Base-by-base conservation (phyloP, 2,888 invertebrate genomes). In the Pachliopta kotzebuea region DNA sequence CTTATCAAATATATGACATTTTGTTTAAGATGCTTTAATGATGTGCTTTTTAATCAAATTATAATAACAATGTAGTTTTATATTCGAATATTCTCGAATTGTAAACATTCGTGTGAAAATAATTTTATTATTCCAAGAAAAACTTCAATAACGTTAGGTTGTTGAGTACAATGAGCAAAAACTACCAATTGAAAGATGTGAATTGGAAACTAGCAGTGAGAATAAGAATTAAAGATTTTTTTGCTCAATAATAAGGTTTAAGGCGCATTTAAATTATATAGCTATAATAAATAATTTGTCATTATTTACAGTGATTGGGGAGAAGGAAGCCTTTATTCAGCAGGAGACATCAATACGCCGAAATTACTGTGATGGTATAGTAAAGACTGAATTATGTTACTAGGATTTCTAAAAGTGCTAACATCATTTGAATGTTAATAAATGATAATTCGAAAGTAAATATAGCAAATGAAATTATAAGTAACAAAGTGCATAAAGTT, bases 81-180 rank as follows among this genome's bases (percentile, higher is more conserved):
- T 4, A 21, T 21, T 52, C 20, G 3, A 52, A 52, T n/a, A 45
- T 52, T 52, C 23, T 14, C 18, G 45, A n/a, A 52, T 52, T 21
- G 37, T 37, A 11, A 21, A 37, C 14, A 8, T 21, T 21, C 11
- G 50, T 52, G 50, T 52, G 50, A 52, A 52, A 21, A 20, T 52
- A 21, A 1, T 52, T 52, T 52, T 52, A 21, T 9, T 52, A 52
- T 52, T 20, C 45, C 9, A 45, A 55, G 26, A 26, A 61, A 29
- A 45, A 54, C 42, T 31, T 23, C 20, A 29, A n/a, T 50, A 53
- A 29, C 8, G 21, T 29, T 53, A 50, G 31, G 53, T 65, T 65
- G 60, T 65, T 57, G 17, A 57, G 53, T 60, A 65, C 60, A 61
- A 65, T 61, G 64, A 11, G 65, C 65, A 65, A 65, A 65, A 65